Conservation (phyloP, 1,140 invertebrate species). For the Dendrolimus punctatus region DNA sequence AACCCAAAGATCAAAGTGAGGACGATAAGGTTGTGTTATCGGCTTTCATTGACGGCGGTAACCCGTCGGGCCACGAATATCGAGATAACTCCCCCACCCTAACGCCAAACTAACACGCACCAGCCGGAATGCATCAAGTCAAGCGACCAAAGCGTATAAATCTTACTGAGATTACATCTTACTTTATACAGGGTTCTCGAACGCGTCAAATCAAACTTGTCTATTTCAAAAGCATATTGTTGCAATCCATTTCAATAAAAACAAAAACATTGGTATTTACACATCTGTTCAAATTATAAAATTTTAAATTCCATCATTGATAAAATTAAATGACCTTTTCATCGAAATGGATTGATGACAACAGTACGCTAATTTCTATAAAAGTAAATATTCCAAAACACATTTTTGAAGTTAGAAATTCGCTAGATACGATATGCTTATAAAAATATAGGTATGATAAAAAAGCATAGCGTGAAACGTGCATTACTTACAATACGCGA, state of each 20-base stretch:
- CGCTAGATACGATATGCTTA: no score
- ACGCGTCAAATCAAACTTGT: conserved; percentile 12
- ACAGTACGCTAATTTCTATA: not conserved
- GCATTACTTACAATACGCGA: no score
- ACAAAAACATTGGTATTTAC: no score
- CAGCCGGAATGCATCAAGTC: conserved; percentile 65
- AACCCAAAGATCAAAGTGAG: no score
- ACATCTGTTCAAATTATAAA: no score
- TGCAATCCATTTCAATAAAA: no score
- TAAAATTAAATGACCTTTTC: no score
- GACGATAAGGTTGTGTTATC: no score
- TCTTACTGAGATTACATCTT: conserved; percentile 59
- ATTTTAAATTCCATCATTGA: no score
- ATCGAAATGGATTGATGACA: not conserved
- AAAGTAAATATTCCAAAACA: not conserved
- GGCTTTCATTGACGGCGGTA: not conserved
- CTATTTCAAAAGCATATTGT: not conserved
- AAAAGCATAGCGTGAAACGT: no score
- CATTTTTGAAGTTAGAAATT: no score
- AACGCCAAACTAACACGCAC: conserved; percentile 32
- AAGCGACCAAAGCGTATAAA: conserved; percentile 61
- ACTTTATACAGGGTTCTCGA: conserved; percentile 40
- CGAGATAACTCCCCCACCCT: not conserved
- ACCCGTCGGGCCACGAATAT: not conserved
- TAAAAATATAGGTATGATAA: no score